Evolutionary conservation across 2,113 vertebrate genomes (phyloP).

Genomic region (Petromus typicus): DNA sequence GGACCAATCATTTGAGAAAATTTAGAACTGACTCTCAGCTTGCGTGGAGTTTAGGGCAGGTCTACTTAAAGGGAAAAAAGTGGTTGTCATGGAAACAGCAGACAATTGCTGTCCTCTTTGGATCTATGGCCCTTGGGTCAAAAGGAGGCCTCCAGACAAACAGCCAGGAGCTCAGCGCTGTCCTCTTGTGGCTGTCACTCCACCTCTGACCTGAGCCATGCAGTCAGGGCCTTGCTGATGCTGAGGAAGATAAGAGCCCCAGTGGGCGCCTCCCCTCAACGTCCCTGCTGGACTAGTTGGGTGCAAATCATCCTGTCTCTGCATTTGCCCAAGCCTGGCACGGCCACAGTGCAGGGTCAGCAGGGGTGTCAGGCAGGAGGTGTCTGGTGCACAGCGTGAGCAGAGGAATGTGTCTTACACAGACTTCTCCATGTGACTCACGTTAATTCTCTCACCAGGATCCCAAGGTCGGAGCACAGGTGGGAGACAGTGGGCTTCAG

Average conservation of each 20-base stretch:
- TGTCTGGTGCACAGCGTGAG: not conserved
- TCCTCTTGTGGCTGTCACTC: not conserved
- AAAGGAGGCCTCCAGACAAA: conserved; percentile 24
- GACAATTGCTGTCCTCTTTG: not conserved
- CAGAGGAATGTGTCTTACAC: not conserved
- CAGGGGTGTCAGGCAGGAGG: not conserved
- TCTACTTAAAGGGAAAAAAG: conserved; percentile 17
- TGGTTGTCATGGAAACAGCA: conserved; percentile 32
- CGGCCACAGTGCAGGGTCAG: not conserved
- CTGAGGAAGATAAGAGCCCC: not conserved
- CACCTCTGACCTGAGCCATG: not conserved
- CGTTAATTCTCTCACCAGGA: not conserved
- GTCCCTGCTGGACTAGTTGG: not conserved
- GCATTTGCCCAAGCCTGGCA: not conserved
- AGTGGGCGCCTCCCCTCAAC: too few species aligned
- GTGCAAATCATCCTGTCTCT: not conserved
- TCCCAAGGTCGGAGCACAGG: not conserved
- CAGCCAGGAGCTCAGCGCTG: not conserved
- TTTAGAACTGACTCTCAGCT: conserved; percentile 47
- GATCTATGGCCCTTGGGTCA: conserved; percentile 3
- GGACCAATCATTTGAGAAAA: not conserved
- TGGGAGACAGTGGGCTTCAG: not conserved
- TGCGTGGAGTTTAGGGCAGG: not conserved
- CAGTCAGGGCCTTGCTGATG: not conserved
- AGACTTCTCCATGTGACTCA: not conserved